phyloP scores from a whole-genome alignment of 2,888 invertebrate genomes.

The Cynaeus angustus region DNA sequence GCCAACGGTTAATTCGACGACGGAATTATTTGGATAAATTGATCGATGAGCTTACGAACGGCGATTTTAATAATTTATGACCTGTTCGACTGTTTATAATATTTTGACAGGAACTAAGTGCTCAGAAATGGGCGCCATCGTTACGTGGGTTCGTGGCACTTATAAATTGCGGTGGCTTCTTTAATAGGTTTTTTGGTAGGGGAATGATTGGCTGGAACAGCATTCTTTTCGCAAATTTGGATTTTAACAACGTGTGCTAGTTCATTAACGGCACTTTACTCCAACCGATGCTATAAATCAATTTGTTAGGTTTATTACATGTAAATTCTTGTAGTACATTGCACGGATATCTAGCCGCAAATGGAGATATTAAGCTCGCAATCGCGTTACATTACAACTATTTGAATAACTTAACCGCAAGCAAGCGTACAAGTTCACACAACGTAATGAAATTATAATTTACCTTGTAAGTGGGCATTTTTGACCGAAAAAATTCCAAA shows the following conservation, averaged over 20 bases:
- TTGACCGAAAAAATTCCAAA: constrained; percentile 12
- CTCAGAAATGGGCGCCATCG: constrained; percentile 2
- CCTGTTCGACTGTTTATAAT: background rate
- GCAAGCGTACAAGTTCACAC: constrained; percentile 17
- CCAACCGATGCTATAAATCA: constrained; percentile 3
- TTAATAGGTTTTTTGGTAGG: background rate
- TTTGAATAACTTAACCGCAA: constrained; percentile 16
- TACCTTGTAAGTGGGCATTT: constrained; percentile 15
- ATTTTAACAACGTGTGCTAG: background rate
- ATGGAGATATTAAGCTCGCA: background rate
- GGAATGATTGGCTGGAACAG: no score
- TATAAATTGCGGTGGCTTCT: constrained; percentile 4
- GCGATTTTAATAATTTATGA: constrained; percentile 9
- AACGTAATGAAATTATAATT: constrained; percentile 38
- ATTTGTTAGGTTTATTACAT: background rate
- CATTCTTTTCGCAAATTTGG: constrained; percentile 16
- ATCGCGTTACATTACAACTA: constrained; percentile 18
- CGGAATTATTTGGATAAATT: constrained; percentile 13
- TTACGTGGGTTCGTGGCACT: constrained; percentile 1
- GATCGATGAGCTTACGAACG: constrained; percentile 7
- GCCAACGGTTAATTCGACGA: constrained; percentile 8
- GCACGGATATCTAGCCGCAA: constrained; percentile 4
- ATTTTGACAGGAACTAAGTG: constrained; percentile 12
- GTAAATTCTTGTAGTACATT: constrained; percentile 3
- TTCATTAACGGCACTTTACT: constrained; percentile 8